Conservation (phyloP, 2,888 invertebrate genomes). For the Saturnia pavonia region DNA sequence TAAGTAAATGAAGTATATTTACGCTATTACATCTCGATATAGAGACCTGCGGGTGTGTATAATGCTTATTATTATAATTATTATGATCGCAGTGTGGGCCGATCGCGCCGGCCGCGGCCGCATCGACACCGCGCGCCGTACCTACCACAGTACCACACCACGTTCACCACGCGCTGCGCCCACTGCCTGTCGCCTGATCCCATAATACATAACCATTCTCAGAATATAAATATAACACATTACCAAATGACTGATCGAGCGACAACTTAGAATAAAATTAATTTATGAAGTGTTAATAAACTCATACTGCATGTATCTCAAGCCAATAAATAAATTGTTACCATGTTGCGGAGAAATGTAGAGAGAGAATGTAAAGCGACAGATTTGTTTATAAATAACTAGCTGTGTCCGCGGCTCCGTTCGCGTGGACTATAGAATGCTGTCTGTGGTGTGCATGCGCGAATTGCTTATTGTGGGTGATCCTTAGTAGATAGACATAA, state of each 20-base stretch:
- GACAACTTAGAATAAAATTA: neutral
- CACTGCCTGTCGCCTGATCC: neutral
- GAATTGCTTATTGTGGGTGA: too few relatives aligned
- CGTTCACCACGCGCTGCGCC: too few relatives aligned
- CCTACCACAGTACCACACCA: too few relatives aligned
- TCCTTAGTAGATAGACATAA: too few relatives aligned
- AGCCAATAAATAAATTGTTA: neutral
- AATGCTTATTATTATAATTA: conserved; percentile 46
- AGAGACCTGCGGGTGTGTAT: conserved; percentile 34
- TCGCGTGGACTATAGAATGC: too few relatives aligned
- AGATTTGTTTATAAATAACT: neutral
- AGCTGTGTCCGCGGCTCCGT: too few relatives aligned
- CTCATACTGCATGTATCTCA: neutral
- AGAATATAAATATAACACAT: neutral
- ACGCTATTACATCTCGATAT: conserved; percentile 1
- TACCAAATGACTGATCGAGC: neutral
- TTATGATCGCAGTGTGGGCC: conserved; percentile 22
- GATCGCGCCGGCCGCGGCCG: neutral
- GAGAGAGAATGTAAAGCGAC: neutral
- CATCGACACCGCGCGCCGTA: neutral
- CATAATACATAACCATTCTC: neutral
- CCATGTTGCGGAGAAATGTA: neutral
- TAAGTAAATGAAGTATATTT: neutral
- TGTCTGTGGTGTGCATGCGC: too few relatives aligned
- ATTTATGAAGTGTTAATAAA: conserved; percentile 14